Evolutionary conservation across 2,113 vertebrate genomes (phyloP), one percentile per base, ranked within the genome.

Genomic region (Helogale parvula): DNA sequence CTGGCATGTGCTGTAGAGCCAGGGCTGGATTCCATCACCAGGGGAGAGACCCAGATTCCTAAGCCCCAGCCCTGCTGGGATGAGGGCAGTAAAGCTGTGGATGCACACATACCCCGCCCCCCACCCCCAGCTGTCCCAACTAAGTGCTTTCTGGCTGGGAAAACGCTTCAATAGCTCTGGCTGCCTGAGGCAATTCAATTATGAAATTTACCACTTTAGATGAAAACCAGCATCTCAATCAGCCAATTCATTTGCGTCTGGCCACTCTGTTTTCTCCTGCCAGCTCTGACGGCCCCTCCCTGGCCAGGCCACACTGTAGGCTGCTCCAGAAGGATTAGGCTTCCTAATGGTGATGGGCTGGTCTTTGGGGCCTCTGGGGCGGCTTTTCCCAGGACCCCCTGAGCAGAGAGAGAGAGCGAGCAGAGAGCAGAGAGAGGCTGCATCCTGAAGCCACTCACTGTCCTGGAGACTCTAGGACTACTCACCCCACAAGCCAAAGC

Each of bases 161-260:
- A 69, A 84, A 45, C 10, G 29, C 89, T 97, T 83, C 92, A 81
- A 94, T 83, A 79, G 65, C 0, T 27, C 92, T 60, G 77, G 97
- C 77, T 52, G 5, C 21, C 71, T 72, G 35, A 80, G 82, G 90
- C 98, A 98, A 98, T 93, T 98, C 93, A 98, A 94, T 95, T 93
- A 84, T 77, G 81, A 88, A 94, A 97, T 93, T 96, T 93, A 95
- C 69, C 97, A 95, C 90, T 88, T 79, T 74, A 95, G 71, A 88
- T 88, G 95, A 93, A 95, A 97, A 96, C 83, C 93, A 83, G 94
- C 79, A 88, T 83, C 92, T 95, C 94, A 84, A 89, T 88, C 68
- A 82, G 81, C 65, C 97, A 96, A 97, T 95, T 97, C 93, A 96
- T 96, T 97, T 95, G 80, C 2, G 47, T 93, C 71, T 87, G 84